These are phyloP conservation scores for Alentia gelatinosa DNA, from an alignment of 2,888 invertebrate genomes.

Conservation along the genomic window DNA sequence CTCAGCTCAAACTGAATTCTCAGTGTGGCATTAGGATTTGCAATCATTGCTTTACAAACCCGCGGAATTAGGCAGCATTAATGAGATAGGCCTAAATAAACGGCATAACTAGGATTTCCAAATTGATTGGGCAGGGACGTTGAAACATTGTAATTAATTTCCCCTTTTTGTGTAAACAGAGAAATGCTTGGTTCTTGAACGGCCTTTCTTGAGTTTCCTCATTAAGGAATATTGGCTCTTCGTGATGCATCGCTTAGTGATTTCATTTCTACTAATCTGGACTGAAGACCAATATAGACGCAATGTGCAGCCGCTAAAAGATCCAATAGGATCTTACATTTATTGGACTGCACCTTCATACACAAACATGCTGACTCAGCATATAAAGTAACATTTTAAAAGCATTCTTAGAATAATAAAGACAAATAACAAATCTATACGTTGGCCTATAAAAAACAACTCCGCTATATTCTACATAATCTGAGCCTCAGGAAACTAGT, in stretches of 20 bases:
- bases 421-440: no score
- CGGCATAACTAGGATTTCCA: slow-evolving; percentile 13
- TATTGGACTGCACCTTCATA: no score
- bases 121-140: slow-evolving; percentile 11
- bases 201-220: slow-evolving; percentile 3
- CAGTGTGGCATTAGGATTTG: neutral
- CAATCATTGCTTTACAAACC: neutral
- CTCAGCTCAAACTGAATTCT: no score
- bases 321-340: no score
- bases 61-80: neutral
- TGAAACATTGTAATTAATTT: slow-evolving; percentile 13
- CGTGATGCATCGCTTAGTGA: neutral
- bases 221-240: neutral
- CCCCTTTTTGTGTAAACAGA: neutral
- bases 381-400: no score
- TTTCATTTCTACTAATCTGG: neutral
- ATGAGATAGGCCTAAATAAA: slow-evolving; percentile 16
- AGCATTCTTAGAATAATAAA: no score
- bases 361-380: no score
- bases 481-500: no score
- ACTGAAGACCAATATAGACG: neutral
- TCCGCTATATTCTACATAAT: no score
- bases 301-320: neutral
- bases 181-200: neutral
- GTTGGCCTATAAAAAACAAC: no score